Percentiles rank a stretch among this genome's conserved stretches.
phyloP scores from a whole-genome alignment of 1,140 invertebrate species.

The Druon quercuslanigerum region DNA sequence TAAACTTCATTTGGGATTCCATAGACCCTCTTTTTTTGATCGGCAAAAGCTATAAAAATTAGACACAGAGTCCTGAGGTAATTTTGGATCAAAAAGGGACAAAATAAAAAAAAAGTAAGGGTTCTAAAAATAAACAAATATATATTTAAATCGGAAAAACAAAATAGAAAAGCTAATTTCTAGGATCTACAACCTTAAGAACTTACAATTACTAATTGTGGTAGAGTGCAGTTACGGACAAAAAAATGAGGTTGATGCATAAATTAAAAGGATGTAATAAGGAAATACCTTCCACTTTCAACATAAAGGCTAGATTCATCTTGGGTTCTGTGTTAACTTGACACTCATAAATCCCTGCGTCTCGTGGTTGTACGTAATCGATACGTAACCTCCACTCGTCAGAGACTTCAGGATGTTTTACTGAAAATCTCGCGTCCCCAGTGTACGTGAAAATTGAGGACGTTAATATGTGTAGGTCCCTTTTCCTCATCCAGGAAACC shows the following conservation, averaged over 20 bases:
- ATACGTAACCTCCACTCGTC: slow-evolving; percentile 95
- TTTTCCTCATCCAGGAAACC: slow-evolving; percentile 95
- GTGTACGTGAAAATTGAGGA: slow-evolving; percentile 92
- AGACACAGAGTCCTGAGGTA: too few species aligned
- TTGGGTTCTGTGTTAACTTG: slow-evolving; percentile 90
- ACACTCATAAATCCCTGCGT: slow-evolving; percentile 93
- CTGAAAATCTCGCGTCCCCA: slow-evolving; percentile 89
- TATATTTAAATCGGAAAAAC: too few species aligned
- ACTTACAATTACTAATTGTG: too few species aligned
- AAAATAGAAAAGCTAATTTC: too few species aligned
- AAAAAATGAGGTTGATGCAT: neutral
- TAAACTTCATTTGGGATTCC: too few species aligned
- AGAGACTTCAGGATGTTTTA: slow-evolving; percentile 88
- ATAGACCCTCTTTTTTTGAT: too few species aligned
- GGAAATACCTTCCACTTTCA: slow-evolving; percentile 85
- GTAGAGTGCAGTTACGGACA: too few species aligned
- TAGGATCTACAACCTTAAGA: too few species aligned
- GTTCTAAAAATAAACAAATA: too few species aligned
- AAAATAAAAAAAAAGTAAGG: too few species aligned
- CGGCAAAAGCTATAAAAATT: too few species aligned
- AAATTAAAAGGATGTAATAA: neutral
- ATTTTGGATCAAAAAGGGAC: too few species aligned
- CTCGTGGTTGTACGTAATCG: slow-evolving; percentile 88
- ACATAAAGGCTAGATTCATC: slow-evolving; percentile 86
- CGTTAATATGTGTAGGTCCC: slow-evolving; percentile 92